Evolutionary conservation across 2,888 invertebrate genomes (phyloP), one percentile per base, ranked within the genome.

Genomic region (Eustalomyia histrio): DNA sequence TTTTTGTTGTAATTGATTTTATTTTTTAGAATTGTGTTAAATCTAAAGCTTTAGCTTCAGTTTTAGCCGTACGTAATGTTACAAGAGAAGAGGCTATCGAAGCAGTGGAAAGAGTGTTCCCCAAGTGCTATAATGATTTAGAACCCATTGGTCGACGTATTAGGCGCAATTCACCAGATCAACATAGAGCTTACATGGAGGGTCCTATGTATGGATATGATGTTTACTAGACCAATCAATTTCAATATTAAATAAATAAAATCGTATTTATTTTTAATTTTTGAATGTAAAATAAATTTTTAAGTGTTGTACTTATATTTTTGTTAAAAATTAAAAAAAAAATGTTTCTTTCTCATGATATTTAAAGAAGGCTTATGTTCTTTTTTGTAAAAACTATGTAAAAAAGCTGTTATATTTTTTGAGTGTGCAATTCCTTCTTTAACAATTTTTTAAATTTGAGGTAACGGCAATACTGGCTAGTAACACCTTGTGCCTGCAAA

Each of bases 91-190:
- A 96, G 88, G 98, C 97, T 0, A 91, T 93, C 16, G 93, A 93
- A 33, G 94, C 95, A 0, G 95, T 99, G 24, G 95, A 98, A 84
- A 93, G 95, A 86, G 98, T 98, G 0, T 99, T 99, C 90, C 92
- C 94, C 0, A 95, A 94, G 88, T 99, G 99, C 89, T 98, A 98
- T 87, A 79, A 79, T 60, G 98, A 99, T 90, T 91, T 98, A 85
- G 99, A 99, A 88, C 99, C 99, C 0, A 93, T 98, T 63, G 98
- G 98, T 0, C 91, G 96, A 84, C 91, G 96, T 82, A 92, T 95
- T 82, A 92, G 95, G 83, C 92, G 95, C 76, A 95, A 95, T 87
- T 96, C 96, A 0, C 90, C 92, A 0, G 97, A 97, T 86, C 94
- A 95, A 92, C 90, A 93, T 4, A 93, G 93, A 88, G 96, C 96